These are phyloP conservation scores for Cossypha dichroa DNA, from an alignment of 2,797 vertebrate genomes.

Conservation along the genomic window DNA sequence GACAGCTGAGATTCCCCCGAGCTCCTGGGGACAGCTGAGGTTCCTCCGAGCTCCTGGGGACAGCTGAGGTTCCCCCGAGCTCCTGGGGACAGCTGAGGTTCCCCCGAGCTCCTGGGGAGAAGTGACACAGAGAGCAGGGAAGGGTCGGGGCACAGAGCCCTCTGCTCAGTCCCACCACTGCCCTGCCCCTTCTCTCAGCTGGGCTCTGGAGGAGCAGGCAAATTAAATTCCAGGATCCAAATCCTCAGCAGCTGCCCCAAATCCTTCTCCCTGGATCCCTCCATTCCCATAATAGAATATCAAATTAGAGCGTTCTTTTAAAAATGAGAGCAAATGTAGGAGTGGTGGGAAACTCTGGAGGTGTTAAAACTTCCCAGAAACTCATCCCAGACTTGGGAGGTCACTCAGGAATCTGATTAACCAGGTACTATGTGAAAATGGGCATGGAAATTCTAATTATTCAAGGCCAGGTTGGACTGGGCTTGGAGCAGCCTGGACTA, in stretches of 20 bases:
- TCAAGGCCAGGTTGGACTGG: background rate
- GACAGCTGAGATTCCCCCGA: conserved; percentile 4
- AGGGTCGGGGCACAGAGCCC: background rate
- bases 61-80: conserved; percentile 14
- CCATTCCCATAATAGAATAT: background rate
- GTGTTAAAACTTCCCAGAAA: background rate
- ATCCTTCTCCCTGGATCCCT: fast-evolving
- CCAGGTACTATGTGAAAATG: fast-evolving
- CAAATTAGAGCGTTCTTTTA: fast-evolving
- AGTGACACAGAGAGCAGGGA: conserved; percentile 55
- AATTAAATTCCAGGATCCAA: background rate
- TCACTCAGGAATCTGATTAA: background rate
- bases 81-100: conserved; percentile 17
- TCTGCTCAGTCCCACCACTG: background rate
- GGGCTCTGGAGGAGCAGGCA: background rate
- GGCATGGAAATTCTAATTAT: background rate
- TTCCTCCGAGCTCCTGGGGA: conserved; percentile 10
- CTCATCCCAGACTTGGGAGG: background rate
- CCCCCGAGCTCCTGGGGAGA: conserved; percentile 46
- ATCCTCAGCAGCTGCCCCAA: background rate
- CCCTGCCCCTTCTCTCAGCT: background rate
- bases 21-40: conserved; percentile 6
- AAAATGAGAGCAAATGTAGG: background rate
- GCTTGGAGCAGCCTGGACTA: background rate
- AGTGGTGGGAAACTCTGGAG: background rate